These are phyloP conservation scores for Myioborus miniatus DNA, from an alignment of 2,797 vertebrate genomes.

Conservation along the genomic window DNA sequence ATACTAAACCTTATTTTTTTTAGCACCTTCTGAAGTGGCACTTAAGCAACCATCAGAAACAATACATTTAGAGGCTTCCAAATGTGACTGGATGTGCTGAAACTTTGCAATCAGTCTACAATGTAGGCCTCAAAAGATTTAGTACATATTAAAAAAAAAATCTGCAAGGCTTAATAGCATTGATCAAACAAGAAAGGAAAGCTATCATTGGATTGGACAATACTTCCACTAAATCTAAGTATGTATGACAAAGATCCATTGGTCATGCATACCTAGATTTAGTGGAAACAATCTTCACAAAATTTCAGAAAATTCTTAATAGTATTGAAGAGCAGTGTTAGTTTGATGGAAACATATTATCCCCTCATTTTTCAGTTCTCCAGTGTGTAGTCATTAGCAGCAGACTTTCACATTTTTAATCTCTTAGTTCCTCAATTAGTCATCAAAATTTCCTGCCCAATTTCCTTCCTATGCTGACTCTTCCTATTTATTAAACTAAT, in stretches of 20 bases:
- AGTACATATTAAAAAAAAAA: not conserved
- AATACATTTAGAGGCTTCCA: not conserved
- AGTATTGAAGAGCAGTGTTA: not conserved
- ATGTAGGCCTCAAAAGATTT: not conserved
- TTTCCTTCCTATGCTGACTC: not conserved
- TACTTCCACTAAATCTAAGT: not conserved
- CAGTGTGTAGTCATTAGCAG: not conserved
- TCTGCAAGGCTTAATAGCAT: not conserved
- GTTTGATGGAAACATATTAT: not conserved
- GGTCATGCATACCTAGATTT: not conserved
- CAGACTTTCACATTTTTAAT: not conserved
- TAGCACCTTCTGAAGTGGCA: not conserved
- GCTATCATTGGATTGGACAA: not conserved
- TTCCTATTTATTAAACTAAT: not conserved
- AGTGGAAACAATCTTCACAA: not conserved
- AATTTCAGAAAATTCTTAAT: accelerated
- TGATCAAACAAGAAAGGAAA: not conserved
- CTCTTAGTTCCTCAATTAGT: not conserved
- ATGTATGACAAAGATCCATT: not conserved
- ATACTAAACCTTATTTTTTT: not conserved
- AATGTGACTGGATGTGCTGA: not conserved
- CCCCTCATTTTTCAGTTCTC: not conserved
- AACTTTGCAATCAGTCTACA: not conserved
- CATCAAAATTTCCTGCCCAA: not conserved
- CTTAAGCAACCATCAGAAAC: not conserved